Conservation (phyloP, 1,140 invertebrate species). For the Apolygus lucorum region DNA sequence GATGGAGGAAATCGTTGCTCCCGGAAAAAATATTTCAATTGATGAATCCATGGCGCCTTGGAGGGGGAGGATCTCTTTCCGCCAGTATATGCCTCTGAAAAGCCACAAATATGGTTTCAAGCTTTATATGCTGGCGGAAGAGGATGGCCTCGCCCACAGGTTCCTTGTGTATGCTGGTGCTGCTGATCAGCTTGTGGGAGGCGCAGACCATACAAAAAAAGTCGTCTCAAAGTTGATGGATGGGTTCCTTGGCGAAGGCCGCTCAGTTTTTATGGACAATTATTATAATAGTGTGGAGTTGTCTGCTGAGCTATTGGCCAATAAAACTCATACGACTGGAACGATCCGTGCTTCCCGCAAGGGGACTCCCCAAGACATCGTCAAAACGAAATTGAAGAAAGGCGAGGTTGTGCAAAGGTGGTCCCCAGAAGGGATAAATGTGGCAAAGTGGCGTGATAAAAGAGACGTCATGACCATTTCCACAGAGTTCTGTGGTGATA, state of each 20-base stretch:
- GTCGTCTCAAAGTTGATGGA: constrained; percentile 26
- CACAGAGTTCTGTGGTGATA: not conserved
- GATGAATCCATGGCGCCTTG: constrained; percentile 40
- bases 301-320: not conserved
- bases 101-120: constrained; percentile 40
- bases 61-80: constrained; percentile 38
- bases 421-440: not conserved
- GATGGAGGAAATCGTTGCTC: constrained; percentile 22
- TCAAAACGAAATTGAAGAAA: not conserved
- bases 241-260: constrained; percentile 27
- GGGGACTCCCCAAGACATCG: not conserved
- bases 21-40: constrained; percentile 35
- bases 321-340: not conserved
- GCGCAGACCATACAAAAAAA: constrained; percentile 19
- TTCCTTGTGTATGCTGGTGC: constrained; percentile 35
- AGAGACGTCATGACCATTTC: constrained; percentile 6
- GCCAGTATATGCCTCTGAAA: constrained; percentile 41
- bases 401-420: not conserved
- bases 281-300: constrained; percentile 22
- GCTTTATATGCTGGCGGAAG: constrained; percentile 37
- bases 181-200: constrained; percentile 17
- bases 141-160: constrained; percentile 33
- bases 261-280: constrained; percentile 25
- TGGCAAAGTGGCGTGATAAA: not conserved
- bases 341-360: not conserved